Evolutionary conservation across 2,113 vertebrate genomes (phyloP).

Genomic region (Mesitornis unicolor): DNA sequence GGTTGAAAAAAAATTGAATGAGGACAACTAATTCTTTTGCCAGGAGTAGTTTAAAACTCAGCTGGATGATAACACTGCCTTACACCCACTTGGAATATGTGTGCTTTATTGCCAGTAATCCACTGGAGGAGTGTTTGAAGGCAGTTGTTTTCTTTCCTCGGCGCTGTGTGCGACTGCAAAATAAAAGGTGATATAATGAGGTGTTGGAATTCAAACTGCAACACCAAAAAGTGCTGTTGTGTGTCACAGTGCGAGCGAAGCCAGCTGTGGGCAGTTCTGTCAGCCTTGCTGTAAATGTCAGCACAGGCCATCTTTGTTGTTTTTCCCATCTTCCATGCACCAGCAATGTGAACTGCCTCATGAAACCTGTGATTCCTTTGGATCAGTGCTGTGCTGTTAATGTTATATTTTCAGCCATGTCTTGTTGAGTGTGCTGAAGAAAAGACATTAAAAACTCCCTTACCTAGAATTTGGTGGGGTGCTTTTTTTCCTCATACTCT

Average conservation of each 20-base stretch:
- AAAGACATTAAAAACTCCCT: neutral
- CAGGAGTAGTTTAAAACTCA: slow-evolving; percentile 32
- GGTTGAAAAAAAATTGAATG: neutral
- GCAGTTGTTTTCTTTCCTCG: slow-evolving; percentile 24
- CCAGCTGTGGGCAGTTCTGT: neutral
- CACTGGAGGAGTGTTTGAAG: neutral
- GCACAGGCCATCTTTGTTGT: neutral
- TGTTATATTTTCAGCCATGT: neutral
- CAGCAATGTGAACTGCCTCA: neutral
- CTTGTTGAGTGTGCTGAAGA: neutral
- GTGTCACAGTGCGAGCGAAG: neutral
- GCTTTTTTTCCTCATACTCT: neutral
- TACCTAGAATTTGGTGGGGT: neutral
- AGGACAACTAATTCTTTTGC: slow-evolving; percentile 21
- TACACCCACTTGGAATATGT: neutral
- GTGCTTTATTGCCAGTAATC: slow-evolving; percentile 32
- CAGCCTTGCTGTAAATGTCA: neutral
- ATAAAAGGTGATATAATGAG: slow-evolving; percentile 19
- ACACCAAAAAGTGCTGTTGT: neutral
- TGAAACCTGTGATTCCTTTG: neutral
- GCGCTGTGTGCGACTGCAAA: neutral
- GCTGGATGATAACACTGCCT: slow-evolving; percentile 9
- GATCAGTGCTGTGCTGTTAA: neutral
- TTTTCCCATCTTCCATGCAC: neutral
- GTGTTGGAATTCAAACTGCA: neutral